phyloP scores from a whole-genome alignment of 2,797 vertebrate species.

The Tokudaia tokunoshimensis region DNA sequence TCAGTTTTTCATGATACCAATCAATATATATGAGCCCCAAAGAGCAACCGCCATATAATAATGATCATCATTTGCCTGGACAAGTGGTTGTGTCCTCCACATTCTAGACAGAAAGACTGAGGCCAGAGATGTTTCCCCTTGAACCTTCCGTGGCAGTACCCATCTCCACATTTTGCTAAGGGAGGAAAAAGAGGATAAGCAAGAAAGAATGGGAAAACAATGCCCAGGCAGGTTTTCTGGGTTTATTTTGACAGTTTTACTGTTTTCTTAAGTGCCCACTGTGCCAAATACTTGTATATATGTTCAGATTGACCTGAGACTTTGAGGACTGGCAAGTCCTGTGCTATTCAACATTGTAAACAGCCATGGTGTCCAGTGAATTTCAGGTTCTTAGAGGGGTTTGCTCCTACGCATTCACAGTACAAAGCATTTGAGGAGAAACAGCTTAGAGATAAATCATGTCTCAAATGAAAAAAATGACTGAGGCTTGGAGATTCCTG shows the following conservation, averaged over 20 bases:
- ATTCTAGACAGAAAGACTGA: conserved; percentile 26
- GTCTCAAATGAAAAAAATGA: not conserved
- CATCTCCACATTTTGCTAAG: not conserved
- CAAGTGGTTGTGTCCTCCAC: not conserved
- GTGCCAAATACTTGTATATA: conserved; percentile 51
- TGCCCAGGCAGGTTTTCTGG: not conserved
- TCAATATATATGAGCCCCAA: not conserved
- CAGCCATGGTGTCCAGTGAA: fast-evolving
- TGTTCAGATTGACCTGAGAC: conserved; percentile 28
- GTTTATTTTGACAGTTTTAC: conserved; percentile 63
- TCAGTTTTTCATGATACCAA: not conserved
- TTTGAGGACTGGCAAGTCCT: not conserved
- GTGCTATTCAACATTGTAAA: not conserved
- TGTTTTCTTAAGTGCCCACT: conserved; percentile 26
- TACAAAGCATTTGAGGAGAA: conserved; percentile 35
- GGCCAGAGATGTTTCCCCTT: conserved; percentile 20
- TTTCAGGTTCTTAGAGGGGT: conserved; percentile 12
- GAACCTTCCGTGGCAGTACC: not conserved
- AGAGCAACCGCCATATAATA: fast-evolving
- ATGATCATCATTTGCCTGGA: not conserved
- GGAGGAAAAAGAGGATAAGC: not conserved
- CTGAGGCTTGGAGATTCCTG: not conserved
- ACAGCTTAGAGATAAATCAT: not conserved
- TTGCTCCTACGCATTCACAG: not conserved
- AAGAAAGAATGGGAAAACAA: conserved; percentile 28